Base-by-base conservation (phyloP, 92 coral and sea anemone genomes). In the Parazoanthus swiftii region DNA sequence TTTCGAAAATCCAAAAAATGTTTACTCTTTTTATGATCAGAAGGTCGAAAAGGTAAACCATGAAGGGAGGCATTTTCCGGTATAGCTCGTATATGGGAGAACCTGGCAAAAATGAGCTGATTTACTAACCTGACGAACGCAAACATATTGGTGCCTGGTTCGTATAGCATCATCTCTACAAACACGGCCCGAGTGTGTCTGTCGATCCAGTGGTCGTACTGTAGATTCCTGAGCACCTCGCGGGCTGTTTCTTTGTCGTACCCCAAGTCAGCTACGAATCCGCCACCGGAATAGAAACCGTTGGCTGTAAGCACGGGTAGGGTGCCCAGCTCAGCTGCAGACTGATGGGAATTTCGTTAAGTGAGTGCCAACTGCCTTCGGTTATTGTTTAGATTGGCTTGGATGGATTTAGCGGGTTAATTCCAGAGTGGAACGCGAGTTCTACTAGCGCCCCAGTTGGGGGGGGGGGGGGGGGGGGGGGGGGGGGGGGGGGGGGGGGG, bases 201-300 rank as follows among this genome's bases (percentile, higher is more conserved):
- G 38, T 79, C 79, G 65, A 94, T 92, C 97, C 97, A 94, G 11
- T 71, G 50, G 84, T 94, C 93, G 37, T 80, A 89, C 80, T 88
- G 74, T 1, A 94, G 93, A 58, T 88, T 89, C 0, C 84, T 29
- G 13, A 94, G 25, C 14, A 94, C 95, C 11, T 92, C 77, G 58
- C 51, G 89, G 6, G 97, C 97, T 2, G 94, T 94, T 51, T 54
- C 80, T 38, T 63, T 70, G 26, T 94, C 95, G 78, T 94, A 94
- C 6, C 97, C 97, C 54, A 94, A 72, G 26, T 94, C 95, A 26
- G 95, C 94, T 29, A 94, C 91, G 42, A 92, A 86, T 0, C 97
- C 95, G 2, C 95, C 94, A 3, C 92, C 95, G 4, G 59, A 51
- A 73, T 90, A 94, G 5, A 93, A 83, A 37, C 78, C 88, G 51